Base-by-base conservation (phyloP, 1,140 invertebrate genomes). In the Drosophila suzukii region DNA sequence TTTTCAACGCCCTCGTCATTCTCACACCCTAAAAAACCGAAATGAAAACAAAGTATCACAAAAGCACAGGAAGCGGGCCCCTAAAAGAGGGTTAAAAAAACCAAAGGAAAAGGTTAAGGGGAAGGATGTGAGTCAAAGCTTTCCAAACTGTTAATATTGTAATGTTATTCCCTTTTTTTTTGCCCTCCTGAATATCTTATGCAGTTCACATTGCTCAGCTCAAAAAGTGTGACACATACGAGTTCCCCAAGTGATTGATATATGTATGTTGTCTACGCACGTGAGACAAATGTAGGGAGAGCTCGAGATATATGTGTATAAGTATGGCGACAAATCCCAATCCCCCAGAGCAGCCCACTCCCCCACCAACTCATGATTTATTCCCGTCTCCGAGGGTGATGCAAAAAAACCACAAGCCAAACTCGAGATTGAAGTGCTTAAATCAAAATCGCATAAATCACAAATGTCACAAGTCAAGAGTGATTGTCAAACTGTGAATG, bases 361-460 rank as follows among this genome's bases (percentile, higher is more conserved):
- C 41, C 46, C 54, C 47, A 20, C 59, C 27, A 27, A 27, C 27
- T 27, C 79, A 88, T 86, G 83, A 86, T 88, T 86, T 88, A 86
- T 86, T 70, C 36, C 30, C 49, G 53, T 58, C 68, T 72, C 53
- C 30, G 10, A 57, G 67, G 67, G 36, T 49, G 50, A 56, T 57
- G 54, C 34, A 54, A 55, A 70, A 67, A 46, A 27, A 27, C 3
- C 30, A 30, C 61, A 46, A 57, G 65, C 38, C 65, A 39, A 7
- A 24, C 65, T 71, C 20, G 51, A 43, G 54, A 76, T 61, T 73
- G 65, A 68, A 68, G 65, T 66, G 65, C 65, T 83, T 61, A 68
- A 79, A 84, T 84, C 81, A 72, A 83, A 75, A 44, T 38, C 49
- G 46, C 81, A 84, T 83, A 83, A 84, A 83, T 83, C 81, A 83